Percentiles rank a stretch among this genome's conserved stretches.
Conservation (phyloP, 2,113 vertebrate genomes). For the Pardalotus punctatus region DNA sequence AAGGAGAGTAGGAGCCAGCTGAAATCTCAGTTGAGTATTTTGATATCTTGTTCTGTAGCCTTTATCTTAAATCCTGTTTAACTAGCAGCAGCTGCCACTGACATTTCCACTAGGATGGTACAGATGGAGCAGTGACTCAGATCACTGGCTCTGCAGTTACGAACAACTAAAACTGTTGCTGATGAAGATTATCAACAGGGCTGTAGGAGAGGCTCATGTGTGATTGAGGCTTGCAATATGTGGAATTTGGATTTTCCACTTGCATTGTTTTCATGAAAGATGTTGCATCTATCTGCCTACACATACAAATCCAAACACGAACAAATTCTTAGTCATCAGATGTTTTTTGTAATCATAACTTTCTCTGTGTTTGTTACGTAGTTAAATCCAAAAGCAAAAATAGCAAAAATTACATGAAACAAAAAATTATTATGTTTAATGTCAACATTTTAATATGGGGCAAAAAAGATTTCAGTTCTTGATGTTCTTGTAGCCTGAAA, state of each 20-base stretch:
- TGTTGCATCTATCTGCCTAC: background rate
- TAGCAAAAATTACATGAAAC: background rate
- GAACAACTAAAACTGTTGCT: slow-evolving; percentile 1
- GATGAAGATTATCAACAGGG: background rate
- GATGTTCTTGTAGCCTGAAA: background rate
- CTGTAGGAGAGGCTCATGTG: background rate
- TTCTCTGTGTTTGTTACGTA: background rate
- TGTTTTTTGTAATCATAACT: background rate
- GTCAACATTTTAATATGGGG: background rate
- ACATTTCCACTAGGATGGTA: slow-evolving; percentile 45
- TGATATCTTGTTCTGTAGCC: slow-evolving; percentile 34
- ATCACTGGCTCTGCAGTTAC: background rate
- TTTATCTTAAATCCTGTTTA: slow-evolving; percentile 49
- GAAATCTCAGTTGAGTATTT: slow-evolving; percentile 18
- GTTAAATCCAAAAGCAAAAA: background rate
- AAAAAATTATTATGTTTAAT: background rate
- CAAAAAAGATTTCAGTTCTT: background rate
- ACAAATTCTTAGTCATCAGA: background rate
- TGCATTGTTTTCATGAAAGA: background rate
- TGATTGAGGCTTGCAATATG: background rate
- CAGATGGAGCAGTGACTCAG: slow-evolving; percentile 64
- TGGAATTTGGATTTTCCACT: background rate
- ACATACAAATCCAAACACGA: background rate
- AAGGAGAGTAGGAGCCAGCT: background rate
- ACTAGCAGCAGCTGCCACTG: slow-evolving; percentile 47